Conservation (phyloP, 2,113 vertebrate genomes). For the Diadophis punctatus region DNA sequence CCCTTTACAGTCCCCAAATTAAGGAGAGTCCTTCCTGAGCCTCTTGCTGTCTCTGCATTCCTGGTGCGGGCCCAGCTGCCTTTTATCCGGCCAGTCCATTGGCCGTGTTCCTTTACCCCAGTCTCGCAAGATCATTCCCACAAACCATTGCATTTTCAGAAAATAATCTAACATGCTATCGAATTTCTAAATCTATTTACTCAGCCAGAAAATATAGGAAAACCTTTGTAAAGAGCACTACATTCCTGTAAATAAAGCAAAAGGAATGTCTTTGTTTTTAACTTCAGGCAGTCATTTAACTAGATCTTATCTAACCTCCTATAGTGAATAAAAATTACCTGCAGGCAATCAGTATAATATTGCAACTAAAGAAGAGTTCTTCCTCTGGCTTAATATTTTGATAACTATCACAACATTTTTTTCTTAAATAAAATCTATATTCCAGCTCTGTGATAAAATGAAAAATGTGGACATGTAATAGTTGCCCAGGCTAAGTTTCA, state of each 20-base stretch:
- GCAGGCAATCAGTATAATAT: neutral
- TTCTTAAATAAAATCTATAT: neutral
- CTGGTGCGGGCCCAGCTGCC: neutral
- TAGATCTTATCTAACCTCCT: neutral
- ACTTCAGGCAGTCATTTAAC: neutral
- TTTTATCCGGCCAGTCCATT: neutral
- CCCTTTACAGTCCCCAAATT: neutral
- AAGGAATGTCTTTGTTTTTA: neutral
- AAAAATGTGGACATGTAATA: neutral
- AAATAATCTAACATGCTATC: neutral
- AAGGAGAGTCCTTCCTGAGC: neutral
- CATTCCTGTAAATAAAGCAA: neutral
- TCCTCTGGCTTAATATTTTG: neutral
- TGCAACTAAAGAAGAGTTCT: neutral
- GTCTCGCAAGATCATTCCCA: neutral
- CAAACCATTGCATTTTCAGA: neutral
- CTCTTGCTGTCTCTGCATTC: neutral
- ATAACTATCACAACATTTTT: neutral
- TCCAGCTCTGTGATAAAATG: neutral
- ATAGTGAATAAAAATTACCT: neutral
- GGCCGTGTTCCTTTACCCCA: neutral
- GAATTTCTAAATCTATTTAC: neutral
- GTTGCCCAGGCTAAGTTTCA: neutral
- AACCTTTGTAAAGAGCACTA: neutral
- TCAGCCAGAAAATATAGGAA: neutral